phyloP scores from a whole-genome alignment of 2,888 invertebrate genomes.

The Barypeithes pellucidus region DNA sequence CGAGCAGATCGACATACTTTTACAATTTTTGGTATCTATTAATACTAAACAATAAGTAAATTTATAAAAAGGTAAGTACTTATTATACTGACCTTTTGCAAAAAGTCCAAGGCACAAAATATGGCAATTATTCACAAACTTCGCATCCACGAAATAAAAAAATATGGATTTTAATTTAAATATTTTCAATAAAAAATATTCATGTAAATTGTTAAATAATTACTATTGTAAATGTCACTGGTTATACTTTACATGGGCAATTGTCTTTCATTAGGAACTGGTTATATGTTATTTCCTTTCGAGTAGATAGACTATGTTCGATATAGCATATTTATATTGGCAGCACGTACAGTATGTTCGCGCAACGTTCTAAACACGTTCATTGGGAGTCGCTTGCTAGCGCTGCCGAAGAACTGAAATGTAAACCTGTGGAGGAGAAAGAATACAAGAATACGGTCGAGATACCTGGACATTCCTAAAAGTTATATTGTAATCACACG shows the following conservation, averaged over 20 bases:
- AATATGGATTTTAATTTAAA: background rate
- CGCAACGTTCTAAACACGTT: constrained; percentile 14
- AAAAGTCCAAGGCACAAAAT: constrained; percentile 6
- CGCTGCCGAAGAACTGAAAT: constrained; percentile 44
- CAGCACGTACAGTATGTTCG: constrained; percentile 17
- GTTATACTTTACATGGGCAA: background rate
- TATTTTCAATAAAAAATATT: background rate
- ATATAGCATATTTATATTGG: background rate
- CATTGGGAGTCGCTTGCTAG: constrained; percentile 35
- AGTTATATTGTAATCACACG: background rate
- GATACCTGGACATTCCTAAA: constrained; percentile 16
- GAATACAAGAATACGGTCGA: constrained; percentile 43
- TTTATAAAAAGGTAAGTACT: too few species aligned
- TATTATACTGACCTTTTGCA: background rate
- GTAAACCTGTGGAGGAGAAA: constrained; percentile 38
- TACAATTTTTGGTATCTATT: too few species aligned
- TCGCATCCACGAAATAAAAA: background rate
- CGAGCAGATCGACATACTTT: too few species aligned
- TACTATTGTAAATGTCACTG: constrained; percentile 1
- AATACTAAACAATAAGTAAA: too few species aligned
- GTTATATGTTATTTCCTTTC: constrained; percentile 8
- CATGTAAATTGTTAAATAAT: background rate
- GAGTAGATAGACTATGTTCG: too few species aligned
- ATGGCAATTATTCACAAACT: background rate
- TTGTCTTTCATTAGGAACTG: too few species aligned